Evolutionary conservation across 2,888 invertebrate genomes (phyloP).

Genomic region (Noctua janthina): DNA sequence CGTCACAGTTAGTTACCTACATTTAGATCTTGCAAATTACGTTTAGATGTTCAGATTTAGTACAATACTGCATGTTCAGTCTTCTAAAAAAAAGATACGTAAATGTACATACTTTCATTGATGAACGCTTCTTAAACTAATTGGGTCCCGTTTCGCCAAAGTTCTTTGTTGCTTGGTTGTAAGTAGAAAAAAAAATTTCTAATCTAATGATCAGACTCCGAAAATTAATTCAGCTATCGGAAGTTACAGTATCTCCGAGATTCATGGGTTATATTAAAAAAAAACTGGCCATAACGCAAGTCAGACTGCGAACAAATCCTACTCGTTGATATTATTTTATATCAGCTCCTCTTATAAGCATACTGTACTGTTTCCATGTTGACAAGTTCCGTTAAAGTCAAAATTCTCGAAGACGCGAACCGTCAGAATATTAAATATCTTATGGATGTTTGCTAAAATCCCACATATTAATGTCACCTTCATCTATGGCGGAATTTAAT

Average conservation of each 20-base stretch:
- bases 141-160: too few relatives aligned
- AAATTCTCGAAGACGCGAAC: slow-evolving; percentile 31
- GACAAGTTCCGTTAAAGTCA: neutral
- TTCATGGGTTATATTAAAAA: neutral
- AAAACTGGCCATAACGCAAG: neutral
- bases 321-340: neutral
- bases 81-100: too few relatives aligned
- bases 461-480: slow-evolving; percentile 47
- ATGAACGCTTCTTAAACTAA: too few relatives aligned
- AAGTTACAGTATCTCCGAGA: neutral
- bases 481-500: slow-evolving; percentile 60
- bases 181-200: neutral
- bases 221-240: neutral
- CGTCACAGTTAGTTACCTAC: too few relatives aligned
- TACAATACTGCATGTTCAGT: too few relatives aligned
- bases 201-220: neutral
- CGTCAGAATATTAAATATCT: slow-evolving; percentile 56
- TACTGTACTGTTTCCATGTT: neutral
- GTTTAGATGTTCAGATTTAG: too few relatives aligned
- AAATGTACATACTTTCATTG: neutral
- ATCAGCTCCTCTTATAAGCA: neutral
- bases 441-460: slow-evolving; percentile 44
- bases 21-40: too few relatives aligned
- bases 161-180: neutral
- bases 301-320: neutral